phyloP scores from a whole-genome alignment of 2,113 vertebrate genomes.

The Pyrgilauda ruficollis region DNA sequence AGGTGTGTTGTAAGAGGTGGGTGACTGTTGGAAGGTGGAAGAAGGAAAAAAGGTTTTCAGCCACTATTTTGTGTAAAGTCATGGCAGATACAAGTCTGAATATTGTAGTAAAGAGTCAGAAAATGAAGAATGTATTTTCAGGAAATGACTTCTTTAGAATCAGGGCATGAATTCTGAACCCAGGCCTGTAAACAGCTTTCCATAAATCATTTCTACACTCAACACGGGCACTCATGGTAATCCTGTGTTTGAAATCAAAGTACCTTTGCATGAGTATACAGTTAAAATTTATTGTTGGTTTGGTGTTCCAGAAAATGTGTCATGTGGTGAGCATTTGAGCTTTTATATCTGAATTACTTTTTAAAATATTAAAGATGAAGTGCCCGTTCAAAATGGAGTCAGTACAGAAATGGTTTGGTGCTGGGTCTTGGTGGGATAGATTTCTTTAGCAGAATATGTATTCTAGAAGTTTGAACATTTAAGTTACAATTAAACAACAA shows the following conservation, averaged over 20 bases:
- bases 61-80: not conserved
- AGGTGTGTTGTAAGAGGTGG: not conserved
- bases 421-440: not conserved
- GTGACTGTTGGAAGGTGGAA: not conserved
- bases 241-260: not conserved
- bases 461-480: not conserved
- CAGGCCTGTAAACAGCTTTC: not conserved
- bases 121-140: not conserved
- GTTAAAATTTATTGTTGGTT: not conserved
- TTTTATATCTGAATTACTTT: not conserved
- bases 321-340: not conserved
- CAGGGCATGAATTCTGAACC: not conserved
- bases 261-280: not conserved
- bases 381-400: not conserved
- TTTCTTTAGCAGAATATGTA: not conserved
- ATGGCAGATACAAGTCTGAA: not conserved
- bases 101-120: not conserved
- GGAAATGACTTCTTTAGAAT: not conserved
- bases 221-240: not conserved
- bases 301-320: not conserved
- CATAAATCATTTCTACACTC: not conserved
- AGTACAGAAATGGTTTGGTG: not conserved
- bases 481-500: not conserved
- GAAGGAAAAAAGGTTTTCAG: not conserved
- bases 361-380: not conserved